Evolutionary conservation across 2,888 invertebrate genomes (phyloP), one percentile per base, ranked within the genome.

Genomic region (Lycia hirtaria): DNA sequence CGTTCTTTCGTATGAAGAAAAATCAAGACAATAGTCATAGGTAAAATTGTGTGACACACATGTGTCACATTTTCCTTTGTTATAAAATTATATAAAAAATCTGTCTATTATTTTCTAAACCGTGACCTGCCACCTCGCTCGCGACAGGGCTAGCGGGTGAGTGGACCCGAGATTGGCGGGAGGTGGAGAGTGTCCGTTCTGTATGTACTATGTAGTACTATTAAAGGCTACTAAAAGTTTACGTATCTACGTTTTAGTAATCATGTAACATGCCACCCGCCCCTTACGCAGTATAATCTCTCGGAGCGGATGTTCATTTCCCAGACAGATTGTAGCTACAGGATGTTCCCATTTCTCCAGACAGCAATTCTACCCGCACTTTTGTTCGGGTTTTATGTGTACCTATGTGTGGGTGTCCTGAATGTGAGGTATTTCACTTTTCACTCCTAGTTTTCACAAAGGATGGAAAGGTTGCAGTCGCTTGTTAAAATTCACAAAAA

Each of bases 281-380:
- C 37, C 22, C 24, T 24, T 12, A 41, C 50, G 51, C 43, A 47
- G 57, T 62, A 61, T 65, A 69, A 69, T 64, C 57, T 55, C 55
- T 32, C 22, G 10, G 32, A 45, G 56, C 60, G 64, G 62, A 65
- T 56, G 59, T 57, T 67, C 58, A 68, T 67, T 68, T 67, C 60
- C 64, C 60, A 47, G 61, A 59, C 67, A 64, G 66, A 65, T 67
- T 66, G 67, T 62, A 59, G 44, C 20, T 60, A 53, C 55, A 55
- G 65, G 61, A 62, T 43, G 65, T 60, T 60, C 58, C 61, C 60
- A 62, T 57, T 68, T 66, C 48, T 57, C 56, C 24, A 58, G 45
- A 53, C 58, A 53, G 50, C 45, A 44, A 51, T 51, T 61, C 47
- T 47, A 32, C 22, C 32, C 14, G 3, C 14, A 37, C 49, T 28